Evolutionary conservation across 1,140 invertebrate genomes (phyloP).

Genomic region (Philopotamus ludificatus): DNA sequence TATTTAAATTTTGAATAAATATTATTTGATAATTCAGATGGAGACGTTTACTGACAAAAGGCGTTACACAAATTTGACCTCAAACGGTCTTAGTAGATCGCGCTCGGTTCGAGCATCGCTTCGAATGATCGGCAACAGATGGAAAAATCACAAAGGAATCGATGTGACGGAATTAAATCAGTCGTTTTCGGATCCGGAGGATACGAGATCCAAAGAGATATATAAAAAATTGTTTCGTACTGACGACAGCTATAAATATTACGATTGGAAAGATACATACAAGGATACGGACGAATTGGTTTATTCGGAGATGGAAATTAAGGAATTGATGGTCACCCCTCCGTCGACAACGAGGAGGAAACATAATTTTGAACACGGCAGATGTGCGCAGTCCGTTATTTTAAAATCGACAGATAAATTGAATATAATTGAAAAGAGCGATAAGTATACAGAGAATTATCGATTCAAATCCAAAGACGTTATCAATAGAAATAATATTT

Average conservation of each 20-base stretch:
- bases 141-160: constrained; percentile 51
- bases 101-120: constrained; percentile 71
- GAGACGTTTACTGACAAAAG: constrained; percentile 53
- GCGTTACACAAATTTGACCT: constrained; percentile 44
- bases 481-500: constrained; percentile 19
- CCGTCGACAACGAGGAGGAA: constrained; percentile 53
- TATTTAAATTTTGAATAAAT: too few relatives aligned
- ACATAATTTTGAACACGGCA: constrained; percentile 45
- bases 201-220: constrained; percentile 48
- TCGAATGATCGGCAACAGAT: constrained; percentile 61
- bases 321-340: constrained; percentile 50
- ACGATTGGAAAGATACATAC: constrained; percentile 49
- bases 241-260: constrained; percentile 44
- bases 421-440: constrained; percentile 49
- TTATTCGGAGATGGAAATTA: constrained; percentile 45
- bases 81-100: constrained; percentile 60
- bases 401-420: constrained; percentile 46
- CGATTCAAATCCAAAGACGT: constrained; percentile 46
- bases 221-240: constrained; percentile 51
- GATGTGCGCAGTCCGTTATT: constrained; percentile 48
- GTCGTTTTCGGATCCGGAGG: constrained; percentile 44
- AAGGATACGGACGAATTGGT: constrained; percentile 51
- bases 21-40: constrained; percentile 41
- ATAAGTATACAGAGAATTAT: constrained; percentile 50
- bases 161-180: constrained; percentile 44